Evolutionary conservation across 2,797 vertebrate species (phyloP).

Genomic region (Meriones psammophilus): DNA sequence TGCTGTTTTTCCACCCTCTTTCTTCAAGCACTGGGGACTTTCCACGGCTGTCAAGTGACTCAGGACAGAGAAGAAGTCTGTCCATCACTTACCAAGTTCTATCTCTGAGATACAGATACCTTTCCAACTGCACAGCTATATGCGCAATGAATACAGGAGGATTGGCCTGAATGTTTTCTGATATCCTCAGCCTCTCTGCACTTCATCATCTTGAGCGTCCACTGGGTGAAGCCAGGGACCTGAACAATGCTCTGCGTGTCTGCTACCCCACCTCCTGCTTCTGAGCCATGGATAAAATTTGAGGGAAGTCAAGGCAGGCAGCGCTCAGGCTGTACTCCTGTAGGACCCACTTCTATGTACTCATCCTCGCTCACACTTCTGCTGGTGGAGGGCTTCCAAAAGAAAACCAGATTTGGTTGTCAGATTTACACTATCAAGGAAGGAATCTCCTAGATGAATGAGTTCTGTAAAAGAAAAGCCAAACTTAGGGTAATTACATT

Average conservation of each 20-base stretch:
- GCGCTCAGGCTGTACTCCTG: neutral
- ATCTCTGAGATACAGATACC: constrained; percentile 86
- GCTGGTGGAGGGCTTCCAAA: constrained; percentile 76
- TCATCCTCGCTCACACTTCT: constrained; percentile 71
- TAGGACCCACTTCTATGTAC: constrained; percentile 2
- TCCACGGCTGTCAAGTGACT: constrained; percentile 91
- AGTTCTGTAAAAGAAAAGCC: constrained; percentile 80
- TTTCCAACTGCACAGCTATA: constrained; percentile 86
- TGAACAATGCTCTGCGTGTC: neutral
- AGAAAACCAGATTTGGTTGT: constrained; percentile 80
- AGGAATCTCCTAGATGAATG: constrained; percentile 80
- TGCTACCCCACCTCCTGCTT: neutral
- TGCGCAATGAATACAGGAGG: neutral
- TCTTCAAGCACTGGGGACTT: constrained; percentile 88
- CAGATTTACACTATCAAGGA: constrained; percentile 79
- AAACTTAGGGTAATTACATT: constrained; percentile 83
- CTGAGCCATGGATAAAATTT: constrained; percentile 64
- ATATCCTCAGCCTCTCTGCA: neutral
- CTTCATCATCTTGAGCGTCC: constrained; percentile 42
- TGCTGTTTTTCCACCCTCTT: constrained; percentile 44
- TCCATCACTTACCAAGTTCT: constrained; percentile 88
- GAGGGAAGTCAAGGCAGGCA: constrained; percentile 52
- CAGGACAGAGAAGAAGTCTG: constrained; percentile 83
- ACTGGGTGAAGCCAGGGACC: constrained; percentile 15
- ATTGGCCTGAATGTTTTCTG: neutral